Evolutionary conservation across 2,888 invertebrate genomes (phyloP), one percentile per base, ranked within the genome.

Genomic region (Holacanthella duospinosa): DNA sequence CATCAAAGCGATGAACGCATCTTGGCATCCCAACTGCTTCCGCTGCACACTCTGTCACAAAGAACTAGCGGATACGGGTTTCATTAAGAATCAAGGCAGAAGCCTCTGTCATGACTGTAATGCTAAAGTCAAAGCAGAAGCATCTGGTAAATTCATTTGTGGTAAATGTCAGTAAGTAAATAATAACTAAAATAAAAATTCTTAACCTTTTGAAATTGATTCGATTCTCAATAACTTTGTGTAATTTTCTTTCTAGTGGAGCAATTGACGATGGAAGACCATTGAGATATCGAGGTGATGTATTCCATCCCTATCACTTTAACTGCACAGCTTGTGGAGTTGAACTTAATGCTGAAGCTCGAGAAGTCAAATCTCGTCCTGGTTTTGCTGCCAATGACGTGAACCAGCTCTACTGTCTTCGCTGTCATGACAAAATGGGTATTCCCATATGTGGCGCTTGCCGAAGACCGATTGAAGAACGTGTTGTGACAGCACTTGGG

Each of bases 381-480:
- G 93, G 93, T 9, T 88, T 88, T 76, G 88, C 92, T 44, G 88
- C 88, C 63, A 92, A 92, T 75, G 92, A 93, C 77, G 87, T 91
- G 88, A 92, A 93, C 76, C 96, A 97, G 75, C 80, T 99, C 62
- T 99, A 96, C 79, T 99, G 99, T 77, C 83, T 99, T 70, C 86
- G 97, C 61, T 99, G 97, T 77, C 96, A 97, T 76, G 97, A 97
- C 79, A 96, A 97, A 81, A 97, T 99, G 96, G 97, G 97, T 29
- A 95, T 99, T 69, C 97, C 99, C n/a, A 99, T 99, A 74, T 99
- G 99, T 78, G 99, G 97, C 29, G 99, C 99, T 60, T 99, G 99
- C 77, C 88, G 97, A 60, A 87, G 97, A 29, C 99, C 99, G 1
- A 97, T 99, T 71, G 99, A 99, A 78, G 99, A 99, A 78, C 83